phyloP scores from a whole-genome alignment of 2,888 invertebrate species.

The Fabriciana adippe region DNA sequence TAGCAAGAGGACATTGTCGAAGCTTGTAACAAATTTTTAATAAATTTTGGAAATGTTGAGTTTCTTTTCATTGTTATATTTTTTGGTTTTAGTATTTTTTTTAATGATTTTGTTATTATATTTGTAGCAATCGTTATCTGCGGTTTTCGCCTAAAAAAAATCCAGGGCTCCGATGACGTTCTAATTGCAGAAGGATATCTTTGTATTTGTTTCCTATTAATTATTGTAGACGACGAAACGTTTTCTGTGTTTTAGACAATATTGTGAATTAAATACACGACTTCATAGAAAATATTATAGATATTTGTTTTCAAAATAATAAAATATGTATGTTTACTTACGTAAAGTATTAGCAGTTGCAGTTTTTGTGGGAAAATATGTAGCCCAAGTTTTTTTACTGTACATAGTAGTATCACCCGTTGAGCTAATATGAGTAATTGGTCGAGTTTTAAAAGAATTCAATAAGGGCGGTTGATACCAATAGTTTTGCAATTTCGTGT shows the following conservation, averaged over 20 bases:
- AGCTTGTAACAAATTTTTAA: conserved; percentile 2
- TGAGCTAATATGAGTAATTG: conserved; percentile 19
- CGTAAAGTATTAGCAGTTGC: not conserved
- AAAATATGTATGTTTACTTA: conserved; percentile 25
- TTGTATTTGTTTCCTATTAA: not conserved
- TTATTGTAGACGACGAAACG: not conserved
- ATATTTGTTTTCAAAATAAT: not conserved
- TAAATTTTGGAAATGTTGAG: conserved; percentile 3
- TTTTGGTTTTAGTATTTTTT: not conserved
- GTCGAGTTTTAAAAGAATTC: conserved; percentile 23
- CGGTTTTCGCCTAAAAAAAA: not conserved
- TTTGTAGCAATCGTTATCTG: not conserved
- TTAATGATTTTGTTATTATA: not conserved
- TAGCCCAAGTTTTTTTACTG: conserved; percentile 33
- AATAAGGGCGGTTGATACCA: conserved; percentile 17
- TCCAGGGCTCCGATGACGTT: not conserved
- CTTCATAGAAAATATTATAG: not conserved
- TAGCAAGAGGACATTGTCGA: conserved; percentile 33
- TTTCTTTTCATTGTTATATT: conserved; percentile 1
- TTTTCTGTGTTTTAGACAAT: conserved; percentile 7
- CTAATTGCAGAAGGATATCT: not conserved
- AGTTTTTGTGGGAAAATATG: conserved; percentile 37
- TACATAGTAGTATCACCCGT: conserved; percentile 9
- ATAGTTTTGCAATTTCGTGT: conserved; percentile 2
- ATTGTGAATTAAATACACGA: not conserved